These are phyloP conservation scores for Icerya purchasi DNA, from an alignment of 2,888 invertebrate species.

Conservation along the genomic window DNA sequence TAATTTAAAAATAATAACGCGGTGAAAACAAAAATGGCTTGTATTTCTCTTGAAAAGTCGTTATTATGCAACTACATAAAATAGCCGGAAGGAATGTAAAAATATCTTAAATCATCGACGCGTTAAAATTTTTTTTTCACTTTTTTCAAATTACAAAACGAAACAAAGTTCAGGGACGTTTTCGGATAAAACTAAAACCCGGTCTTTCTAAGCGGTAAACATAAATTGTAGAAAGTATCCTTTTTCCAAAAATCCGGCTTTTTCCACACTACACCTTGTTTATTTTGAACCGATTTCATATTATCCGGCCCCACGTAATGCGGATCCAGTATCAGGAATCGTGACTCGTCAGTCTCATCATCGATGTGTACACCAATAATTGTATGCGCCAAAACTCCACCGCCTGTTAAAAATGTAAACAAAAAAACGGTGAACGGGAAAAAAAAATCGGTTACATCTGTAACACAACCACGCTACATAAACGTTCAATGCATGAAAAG, in stretches of 20 bases:
- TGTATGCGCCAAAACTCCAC: constrained; percentile 92
- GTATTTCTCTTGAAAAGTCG: too few species aligned
- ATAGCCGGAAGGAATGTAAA: too few species aligned
- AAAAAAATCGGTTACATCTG: too few species aligned
- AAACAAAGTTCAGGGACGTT: too few species aligned
- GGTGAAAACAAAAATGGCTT: too few species aligned
- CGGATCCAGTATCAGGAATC: constrained; percentile 92
- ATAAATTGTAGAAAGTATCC: constrained; percentile 86
- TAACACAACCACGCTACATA: too few species aligned
- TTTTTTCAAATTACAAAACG: too few species aligned
- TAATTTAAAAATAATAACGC: too few species aligned
- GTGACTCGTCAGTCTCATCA: constrained; percentile 50
- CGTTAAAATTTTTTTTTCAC: too few species aligned
- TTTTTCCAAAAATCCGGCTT: constrained; percentile 83
- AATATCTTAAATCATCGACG: too few species aligned
- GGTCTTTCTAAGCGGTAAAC: constrained; percentile 56
- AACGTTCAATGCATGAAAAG: constrained; percentile 13
- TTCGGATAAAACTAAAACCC: constrained; percentile 27
- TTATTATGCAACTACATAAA: too few species aligned
- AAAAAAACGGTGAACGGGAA: not conserved
- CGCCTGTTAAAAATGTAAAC: too few species aligned
- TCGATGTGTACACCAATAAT: constrained; percentile 86
- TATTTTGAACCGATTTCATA: constrained; percentile 42
- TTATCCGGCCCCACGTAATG: constrained; percentile 88
- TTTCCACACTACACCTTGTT: constrained; percentile 99